Base-by-base conservation (phyloP, 2,113 vertebrate genomes). In the Sphaerodactylus townsendi region DNA sequence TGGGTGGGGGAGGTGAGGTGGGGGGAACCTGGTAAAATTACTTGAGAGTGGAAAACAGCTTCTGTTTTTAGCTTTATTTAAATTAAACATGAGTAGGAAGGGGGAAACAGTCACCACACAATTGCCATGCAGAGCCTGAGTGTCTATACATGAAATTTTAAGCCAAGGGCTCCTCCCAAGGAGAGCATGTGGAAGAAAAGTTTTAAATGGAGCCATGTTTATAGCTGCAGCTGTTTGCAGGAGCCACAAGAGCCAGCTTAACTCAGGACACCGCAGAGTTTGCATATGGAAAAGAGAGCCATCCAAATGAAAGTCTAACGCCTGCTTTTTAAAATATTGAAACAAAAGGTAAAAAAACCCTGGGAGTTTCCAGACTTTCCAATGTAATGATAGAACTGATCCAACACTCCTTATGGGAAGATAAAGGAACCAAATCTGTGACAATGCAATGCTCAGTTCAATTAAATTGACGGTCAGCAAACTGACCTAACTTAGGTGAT, bases 121-220 rank as follows among this genome's bases (percentile, higher is more conserved):
- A n/a, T n/a, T 93, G 88, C 90, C 86, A 44, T 86, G 92, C 78
- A 91, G 86, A 92, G 93, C 89, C 85, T 50, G 68, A 37, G 19
- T 62, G 84, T 69, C 86, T 0, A 77, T 88, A 90, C 39, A 81
- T 89, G 90, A 90, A 81, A 85, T 92, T 86, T 78, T 41, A 71
- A 91, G 81, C 62, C 48, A 78, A 88, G 75, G 87, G 77, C 92
- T 90, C 92, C 91, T 92, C 93, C 93, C 75, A 77, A 62, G 91
- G 37, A 71, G 87, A 84, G 88, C 33, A 62, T 89, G 87, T 91
- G 87, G 81, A 86, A 77, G 69, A 87, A 86, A 85, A 87, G 87
- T 84, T 65, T 77, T 89, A 94, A 92, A 93, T 91, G 93, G 95
- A 93, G 92, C n/a, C 80, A 82, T 72, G 80, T 0, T 41, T 89